Evolutionary conservation across 2,888 invertebrate genomes (phyloP).

Genomic region (Limnephilus lunatus): DNA sequence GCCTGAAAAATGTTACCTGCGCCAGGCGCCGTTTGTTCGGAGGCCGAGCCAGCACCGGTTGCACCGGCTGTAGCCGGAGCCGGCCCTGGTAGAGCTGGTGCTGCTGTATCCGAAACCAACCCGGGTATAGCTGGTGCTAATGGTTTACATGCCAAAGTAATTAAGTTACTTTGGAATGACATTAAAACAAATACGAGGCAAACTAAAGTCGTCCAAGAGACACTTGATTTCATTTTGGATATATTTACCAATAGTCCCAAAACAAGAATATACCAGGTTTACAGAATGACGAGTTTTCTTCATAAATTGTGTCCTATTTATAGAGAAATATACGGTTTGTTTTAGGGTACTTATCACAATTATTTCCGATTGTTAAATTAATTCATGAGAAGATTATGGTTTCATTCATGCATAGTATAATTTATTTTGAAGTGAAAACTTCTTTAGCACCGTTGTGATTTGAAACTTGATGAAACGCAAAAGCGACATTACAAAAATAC

Average conservation of each 20-base stretch:
- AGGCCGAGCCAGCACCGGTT: too few relatives aligned
- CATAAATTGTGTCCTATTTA: not conserved
- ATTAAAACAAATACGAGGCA: not conserved
- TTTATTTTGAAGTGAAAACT: too few relatives aligned
- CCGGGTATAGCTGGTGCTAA: too few relatives aligned
- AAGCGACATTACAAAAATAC: too few relatives aligned
- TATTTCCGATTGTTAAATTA: not conserved
- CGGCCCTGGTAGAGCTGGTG: too few relatives aligned
- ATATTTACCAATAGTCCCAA: not conserved
- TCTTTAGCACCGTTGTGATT: too few relatives aligned
- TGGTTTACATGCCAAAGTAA: not conserved
- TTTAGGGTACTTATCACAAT: not conserved
- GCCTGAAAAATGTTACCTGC: too few relatives aligned
- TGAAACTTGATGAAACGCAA: too few relatives aligned
- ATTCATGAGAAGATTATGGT: not conserved
- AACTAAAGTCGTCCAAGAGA: not conserved
- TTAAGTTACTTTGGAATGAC: not conserved
- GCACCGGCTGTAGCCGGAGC: too few relatives aligned
- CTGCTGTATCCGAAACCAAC: too few relatives aligned
- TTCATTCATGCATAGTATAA: not conserved
- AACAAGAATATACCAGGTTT: not conserved
- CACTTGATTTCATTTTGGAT: not conserved
- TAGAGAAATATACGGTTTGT: not conserved
- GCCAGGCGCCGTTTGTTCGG: too few relatives aligned
- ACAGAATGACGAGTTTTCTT: not conserved